Evolutionary conservation across 53 echinoderm and acorn worm species (phyloP).

Genomic region (Apostichopus leukothele): DNA sequence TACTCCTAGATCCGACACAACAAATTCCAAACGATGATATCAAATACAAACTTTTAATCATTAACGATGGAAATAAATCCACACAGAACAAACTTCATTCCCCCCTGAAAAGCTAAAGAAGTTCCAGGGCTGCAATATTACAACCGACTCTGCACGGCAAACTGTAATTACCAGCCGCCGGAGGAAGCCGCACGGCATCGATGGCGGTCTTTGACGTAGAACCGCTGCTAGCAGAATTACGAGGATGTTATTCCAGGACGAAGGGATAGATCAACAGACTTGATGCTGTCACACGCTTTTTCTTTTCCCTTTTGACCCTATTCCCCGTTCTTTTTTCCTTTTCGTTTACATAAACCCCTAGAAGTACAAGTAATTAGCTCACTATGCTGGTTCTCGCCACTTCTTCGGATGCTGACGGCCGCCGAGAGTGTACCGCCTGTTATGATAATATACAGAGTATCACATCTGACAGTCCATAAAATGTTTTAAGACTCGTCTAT

Average conservation of each 20-base stretch:
- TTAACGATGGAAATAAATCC: background rate
- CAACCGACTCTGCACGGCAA: background rate
- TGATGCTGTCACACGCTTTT: slow-evolving; percentile 15
- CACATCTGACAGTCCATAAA: too few species aligned
- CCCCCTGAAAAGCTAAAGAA: background rate
- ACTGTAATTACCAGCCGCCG: background rate
- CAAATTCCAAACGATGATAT: background rate
- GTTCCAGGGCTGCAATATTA: background rate
- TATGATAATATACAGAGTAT: too few species aligned
- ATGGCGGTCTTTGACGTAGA: background rate
- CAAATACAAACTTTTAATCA: background rate
- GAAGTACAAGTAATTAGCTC: too few species aligned
- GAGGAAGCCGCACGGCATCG: background rate
- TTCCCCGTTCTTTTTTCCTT: too few species aligned
- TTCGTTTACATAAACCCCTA: too few species aligned
- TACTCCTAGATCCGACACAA: too few species aligned
- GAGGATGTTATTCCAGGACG: slow-evolving; percentile 18
- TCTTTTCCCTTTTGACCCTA: background rate
- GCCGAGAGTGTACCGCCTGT: too few species aligned
- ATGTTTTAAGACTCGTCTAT: too few species aligned
- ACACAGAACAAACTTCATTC: background rate
- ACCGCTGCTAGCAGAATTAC: slow-evolving; percentile 5
- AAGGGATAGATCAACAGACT: slow-evolving; percentile 35
- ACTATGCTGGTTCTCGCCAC: too few species aligned
- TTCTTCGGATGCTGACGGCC: too few species aligned